Evolutionary conservation across 2,797 vertebrate genomes (phyloP).

Genomic region (Anguilla anguilla): DNA sequence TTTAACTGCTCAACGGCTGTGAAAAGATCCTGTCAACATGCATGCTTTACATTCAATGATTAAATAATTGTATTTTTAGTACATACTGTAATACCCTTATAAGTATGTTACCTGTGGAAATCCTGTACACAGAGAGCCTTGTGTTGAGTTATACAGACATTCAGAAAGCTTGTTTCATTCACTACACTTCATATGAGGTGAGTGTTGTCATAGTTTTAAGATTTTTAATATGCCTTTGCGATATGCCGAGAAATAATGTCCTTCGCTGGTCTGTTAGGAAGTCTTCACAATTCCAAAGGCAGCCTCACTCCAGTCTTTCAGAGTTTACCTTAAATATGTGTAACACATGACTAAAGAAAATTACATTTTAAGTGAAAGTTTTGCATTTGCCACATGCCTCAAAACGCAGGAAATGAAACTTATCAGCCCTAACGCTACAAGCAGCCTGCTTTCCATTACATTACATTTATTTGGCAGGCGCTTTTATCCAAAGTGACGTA

Average conservation of each 20-base stretch:
- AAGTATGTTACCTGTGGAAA: neutral
- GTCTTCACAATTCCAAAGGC: neutral
- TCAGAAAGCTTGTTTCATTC: neutral
- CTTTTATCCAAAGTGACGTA: too few species aligned
- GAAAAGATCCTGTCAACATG: neutral
- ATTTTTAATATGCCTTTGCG: neutral
- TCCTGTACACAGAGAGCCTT: neutral
- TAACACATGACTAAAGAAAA: too few species aligned
- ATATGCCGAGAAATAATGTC: neutral
- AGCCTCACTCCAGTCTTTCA: neutral
- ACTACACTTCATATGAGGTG: neutral
- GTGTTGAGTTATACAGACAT: neutral
- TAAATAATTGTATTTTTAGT: neutral
- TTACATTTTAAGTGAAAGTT: too few species aligned
- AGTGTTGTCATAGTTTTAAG: neutral
- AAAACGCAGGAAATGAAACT: too few species aligned
- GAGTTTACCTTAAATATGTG: too few species aligned
- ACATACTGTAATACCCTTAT: neutral
- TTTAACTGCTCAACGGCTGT: neutral
- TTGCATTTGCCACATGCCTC: too few species aligned
- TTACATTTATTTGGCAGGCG: too few species aligned
- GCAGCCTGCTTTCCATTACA: too few species aligned
- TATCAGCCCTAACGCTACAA: too few species aligned
- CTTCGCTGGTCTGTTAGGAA: neutral
- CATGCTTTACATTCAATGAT: neutral